Evolutionary conservation across 1,140 invertebrate genomes (phyloP), one percentile per base, ranked within the genome.

Genomic region (Choristoneura fumiferana): DNA sequence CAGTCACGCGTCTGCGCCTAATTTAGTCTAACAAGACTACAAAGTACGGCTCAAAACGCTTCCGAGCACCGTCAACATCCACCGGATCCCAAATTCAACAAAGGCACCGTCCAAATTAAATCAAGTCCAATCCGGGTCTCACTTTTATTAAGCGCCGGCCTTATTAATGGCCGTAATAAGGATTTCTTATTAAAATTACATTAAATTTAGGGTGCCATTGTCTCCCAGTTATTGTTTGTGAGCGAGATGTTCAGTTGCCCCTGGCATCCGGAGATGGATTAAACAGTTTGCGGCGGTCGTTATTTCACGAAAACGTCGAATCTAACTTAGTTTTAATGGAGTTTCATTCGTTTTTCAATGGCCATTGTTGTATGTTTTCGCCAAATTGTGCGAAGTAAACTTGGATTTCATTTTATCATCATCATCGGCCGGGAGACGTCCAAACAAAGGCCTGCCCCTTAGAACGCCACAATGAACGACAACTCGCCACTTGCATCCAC

Each of bases 81-180:
- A n/a, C 22, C 6, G 22, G 22, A 29, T 29, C 43, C 22, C 17
- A 1, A 29, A 33, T 22, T 12, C n/a, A 49, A 49, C 22, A 49
- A 49, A 49, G 43, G 43, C 6, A 22, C 14, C 14, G n/a, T 49
- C 43, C 22, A 33, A 49, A 33, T 49, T 49, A 49, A 49, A 49
- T 49, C 22, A 33, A 49, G 18, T 49, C 18, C 43, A 49, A 49
- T 49, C n/a, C 12, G 43, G 22, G 29, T 29, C 43, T 49, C 22
- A 29, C n/a, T 33, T 49, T 49, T 49, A 33, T 49, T 49, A 29
- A 33, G 29, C 18, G 8, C 18, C 12, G 12, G 29, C n/a, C 22
- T 49, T 49, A 33, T 49, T 49, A 49, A 49, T 18, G 43, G n/a
- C n/a, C n/a, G 9, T 49, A 49, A 49, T 49, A 49, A 49, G 22